Conservation (phyloP, 2,113 vertebrate species). For the Oncorhynchus masou region DNA sequence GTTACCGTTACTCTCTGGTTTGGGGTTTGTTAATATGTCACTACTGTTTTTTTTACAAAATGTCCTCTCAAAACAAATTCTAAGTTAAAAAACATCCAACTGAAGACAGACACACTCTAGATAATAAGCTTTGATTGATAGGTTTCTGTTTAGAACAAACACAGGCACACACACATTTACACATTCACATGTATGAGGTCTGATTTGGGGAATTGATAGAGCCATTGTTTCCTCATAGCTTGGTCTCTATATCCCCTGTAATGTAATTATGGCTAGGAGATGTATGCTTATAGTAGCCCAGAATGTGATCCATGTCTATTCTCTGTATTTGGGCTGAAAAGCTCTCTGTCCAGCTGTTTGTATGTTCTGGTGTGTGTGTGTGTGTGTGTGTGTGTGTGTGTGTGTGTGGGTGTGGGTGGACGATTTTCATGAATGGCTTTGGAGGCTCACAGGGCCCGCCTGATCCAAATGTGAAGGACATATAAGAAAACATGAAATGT, state of each 20-base stretch:
- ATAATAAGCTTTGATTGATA: conserved; percentile 90
- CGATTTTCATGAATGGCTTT: conserved; percentile 67
- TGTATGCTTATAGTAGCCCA: conserved; percentile 90
- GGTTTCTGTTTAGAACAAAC: conserved; percentile 60
- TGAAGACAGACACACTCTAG: conserved; percentile 68
- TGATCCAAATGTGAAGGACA: neutral
- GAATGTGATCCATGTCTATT: conserved; percentile 96
- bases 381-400: neutral
- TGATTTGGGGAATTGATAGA: conserved; percentile 84
- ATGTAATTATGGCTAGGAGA: conserved; percentile 94
- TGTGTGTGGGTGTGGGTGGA: conserved; percentile 51
- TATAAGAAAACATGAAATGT: neutral
- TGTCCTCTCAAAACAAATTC: conserved; percentile 37
- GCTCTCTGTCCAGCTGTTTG: conserved; percentile 86
- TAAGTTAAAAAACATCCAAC: conserved; percentile 67
- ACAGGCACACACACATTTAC: conserved; percentile 37
- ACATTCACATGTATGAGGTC: conserved; percentile 76
- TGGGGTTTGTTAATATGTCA: conserved; percentile 69
- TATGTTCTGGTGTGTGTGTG: conserved; percentile 81
- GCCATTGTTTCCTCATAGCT: conserved; percentile 87
- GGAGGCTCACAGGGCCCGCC: conserved; percentile 62
- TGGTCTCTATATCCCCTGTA: conserved; percentile 87
- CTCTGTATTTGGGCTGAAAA: conserved; percentile 86
- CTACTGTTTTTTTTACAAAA: conserved; percentile 28
- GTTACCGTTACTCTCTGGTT: conserved; percentile 19